Conservation (phyloP, 2,113 vertebrate genomes). For the Varanus salvator region DNA sequence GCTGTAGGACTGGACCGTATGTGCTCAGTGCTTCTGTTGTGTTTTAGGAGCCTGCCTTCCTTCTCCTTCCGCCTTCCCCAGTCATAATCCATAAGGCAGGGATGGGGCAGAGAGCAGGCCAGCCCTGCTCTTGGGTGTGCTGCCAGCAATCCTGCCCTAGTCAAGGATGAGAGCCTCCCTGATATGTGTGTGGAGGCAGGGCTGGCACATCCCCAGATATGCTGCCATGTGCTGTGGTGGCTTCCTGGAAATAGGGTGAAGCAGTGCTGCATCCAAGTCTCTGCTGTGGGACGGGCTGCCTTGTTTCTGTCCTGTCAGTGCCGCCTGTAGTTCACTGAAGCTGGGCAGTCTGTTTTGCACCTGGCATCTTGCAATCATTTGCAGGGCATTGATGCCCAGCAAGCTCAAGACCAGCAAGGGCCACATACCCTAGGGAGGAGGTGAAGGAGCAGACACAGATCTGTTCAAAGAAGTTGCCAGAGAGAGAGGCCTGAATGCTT, state of each 20-base stretch:
- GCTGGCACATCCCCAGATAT: background rate
- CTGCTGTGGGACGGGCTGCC: background rate
- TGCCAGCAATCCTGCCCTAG: background rate
- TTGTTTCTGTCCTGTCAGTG: background rate
- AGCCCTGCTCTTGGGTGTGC: background rate
- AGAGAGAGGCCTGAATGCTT: background rate
- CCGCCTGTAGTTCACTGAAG: background rate
- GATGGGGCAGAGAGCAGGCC: background rate
- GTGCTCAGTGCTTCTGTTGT: background rate
- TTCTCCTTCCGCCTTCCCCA: background rate
- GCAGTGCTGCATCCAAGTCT: background rate
- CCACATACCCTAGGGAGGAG: background rate
- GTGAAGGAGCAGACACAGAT: background rate
- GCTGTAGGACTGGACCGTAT: background rate
- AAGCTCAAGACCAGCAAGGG: background rate
- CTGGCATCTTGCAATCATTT: background rate
- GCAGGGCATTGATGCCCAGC: background rate
- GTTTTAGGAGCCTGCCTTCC: background rate
- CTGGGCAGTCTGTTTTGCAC: background rate
- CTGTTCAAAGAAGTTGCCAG: background rate
- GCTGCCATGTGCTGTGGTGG: too few relatives aligned
- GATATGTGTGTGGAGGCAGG: too few relatives aligned
- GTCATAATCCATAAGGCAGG: rapidly evolving
- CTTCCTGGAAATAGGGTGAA: background rate
- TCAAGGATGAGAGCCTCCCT: background rate